Percentiles rank a stretch among this genome's conserved stretches.
These are phyloP conservation scores for Colistium nudipinnis DNA, from an alignment of 2,113 vertebrate genomes.

Conservation along the genomic window DNA sequence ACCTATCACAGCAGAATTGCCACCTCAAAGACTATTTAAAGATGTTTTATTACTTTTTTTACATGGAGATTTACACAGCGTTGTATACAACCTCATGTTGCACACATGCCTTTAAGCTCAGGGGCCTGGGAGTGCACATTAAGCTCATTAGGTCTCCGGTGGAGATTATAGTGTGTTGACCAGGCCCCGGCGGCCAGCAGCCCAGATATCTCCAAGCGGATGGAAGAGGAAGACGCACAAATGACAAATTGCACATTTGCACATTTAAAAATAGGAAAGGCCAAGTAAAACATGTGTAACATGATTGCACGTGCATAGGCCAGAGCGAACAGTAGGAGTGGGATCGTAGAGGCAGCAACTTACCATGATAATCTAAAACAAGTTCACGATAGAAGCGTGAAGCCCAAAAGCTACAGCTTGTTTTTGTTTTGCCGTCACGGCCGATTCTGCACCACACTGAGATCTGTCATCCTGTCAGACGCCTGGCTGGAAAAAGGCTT, in stretches of 20 bases:
- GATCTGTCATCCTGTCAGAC: slow-evolving; percentile 58
- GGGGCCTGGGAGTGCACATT: slow-evolving; percentile 74
- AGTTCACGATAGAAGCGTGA: slow-evolving; percentile 52
- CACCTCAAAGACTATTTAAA: slow-evolving; percentile 7
- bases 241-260: neutral
- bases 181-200: slow-evolving; percentile 51
- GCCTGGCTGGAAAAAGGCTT: slow-evolving; percentile 52
- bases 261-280: neutral
- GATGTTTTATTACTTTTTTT: neutral
- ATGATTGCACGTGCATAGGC: neutral
- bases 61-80: slow-evolving; percentile 5
- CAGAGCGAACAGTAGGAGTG: neutral
- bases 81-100: slow-evolving; percentile 35
- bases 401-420: slow-evolving; percentile 27
- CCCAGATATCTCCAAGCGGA: slow-evolving; percentile 52
- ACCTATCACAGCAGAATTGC: slow-evolving; percentile 6
- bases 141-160: slow-evolving; percentile 76
- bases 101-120: slow-evolving; percentile 63
- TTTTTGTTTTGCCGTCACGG: slow-evolving; percentile 52
- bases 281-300: neutral
- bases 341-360: neutral
- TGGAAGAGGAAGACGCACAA: slow-evolving; percentile 23
- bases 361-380: slow-evolving; percentile 20
- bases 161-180: slow-evolving; percentile 71
- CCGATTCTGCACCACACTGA: slow-evolving; percentile 36